Evolutionary conservation across 2,888 invertebrate species (phyloP), one percentile per base, ranked within the genome.

Genomic region (Leucoma salicis): DNA sequence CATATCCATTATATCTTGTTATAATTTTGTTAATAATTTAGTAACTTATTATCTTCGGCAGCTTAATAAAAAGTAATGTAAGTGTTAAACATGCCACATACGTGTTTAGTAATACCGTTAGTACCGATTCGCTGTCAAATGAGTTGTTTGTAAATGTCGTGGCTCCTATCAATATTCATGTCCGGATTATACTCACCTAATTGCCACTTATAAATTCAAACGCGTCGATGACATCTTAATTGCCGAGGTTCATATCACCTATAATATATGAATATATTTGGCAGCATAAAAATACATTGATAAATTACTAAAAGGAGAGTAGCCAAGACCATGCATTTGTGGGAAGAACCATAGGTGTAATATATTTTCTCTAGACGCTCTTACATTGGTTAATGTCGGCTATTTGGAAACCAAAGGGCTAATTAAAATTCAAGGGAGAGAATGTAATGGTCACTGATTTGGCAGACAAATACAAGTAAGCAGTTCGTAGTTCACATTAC

Each of bases 171-270:
- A 84, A 83, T 85, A 85, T 85, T 85, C 81, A 83, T 80, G 81
- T 78, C 61, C 61, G 76, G 74, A 84, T 82, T 82, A 79, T 78
- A 68, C 67, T 62, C 65, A 67, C 77, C 78, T 87, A 83, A 87
- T 86, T 84, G 82, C 82, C 74, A 70, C 75, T 70, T 78, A 84
- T 85, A 83, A 85, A 87, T 86, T 76, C 78, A 66, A 75, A 76
- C 70, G 68, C 74, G 61, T 65, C 75, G 82, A 79, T 82, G 86
- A 86, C 86, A 81, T 85, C 84, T 88, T 86, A 86, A 87, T 87
- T 85, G 82, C 76, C 52, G 62, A 60, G 55, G 62, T 76, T 83
- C 80, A 80, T 84, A 86, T 86, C 76, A 79, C 74, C 39, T 60
- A 59, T 71, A 66, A 71, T 64, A 66, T 62, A 65, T 48, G 56